Percentiles rank a stretch among this genome's conserved stretches.
phyloP scores from a whole-genome alignment of 2,113 vertebrate genomes.

The Carettochelys insculpta region DNA sequence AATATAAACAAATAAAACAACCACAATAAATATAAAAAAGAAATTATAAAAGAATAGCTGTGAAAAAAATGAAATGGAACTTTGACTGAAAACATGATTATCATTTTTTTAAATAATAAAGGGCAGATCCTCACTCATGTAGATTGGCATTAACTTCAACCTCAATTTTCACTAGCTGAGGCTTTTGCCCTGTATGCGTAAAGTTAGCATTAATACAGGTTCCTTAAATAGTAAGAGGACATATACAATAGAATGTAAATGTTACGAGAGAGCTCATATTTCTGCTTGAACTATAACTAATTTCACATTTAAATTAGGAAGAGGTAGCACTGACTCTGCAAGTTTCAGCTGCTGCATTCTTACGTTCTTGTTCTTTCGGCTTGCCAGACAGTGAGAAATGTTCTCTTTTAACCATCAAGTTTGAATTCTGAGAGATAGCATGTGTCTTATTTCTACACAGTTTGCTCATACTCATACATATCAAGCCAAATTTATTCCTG shows the following conservation, averaged over 20 bases:
- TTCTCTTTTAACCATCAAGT: neutral
- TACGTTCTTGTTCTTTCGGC: neutral
- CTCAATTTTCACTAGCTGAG: neutral
- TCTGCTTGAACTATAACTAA: neutral
- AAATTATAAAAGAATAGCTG: rapidly evolving
- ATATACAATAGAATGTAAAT: neutral
- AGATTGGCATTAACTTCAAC: neutral
- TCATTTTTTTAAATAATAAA: neutral
- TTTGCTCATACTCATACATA: neutral
- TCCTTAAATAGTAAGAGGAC: neutral
- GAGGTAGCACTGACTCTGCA: neutral
- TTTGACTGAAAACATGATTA: neutral
- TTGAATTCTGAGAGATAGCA: neutral
- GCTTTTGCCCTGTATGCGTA: neutral
- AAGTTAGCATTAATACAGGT: neutral
- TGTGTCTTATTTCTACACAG: neutral
- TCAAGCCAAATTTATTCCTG: neutral
- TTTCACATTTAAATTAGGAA: neutral
- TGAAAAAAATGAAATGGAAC: neutral
- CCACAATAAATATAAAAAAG: constrained; percentile 10
- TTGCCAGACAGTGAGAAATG: neutral
- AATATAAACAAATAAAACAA: constrained; percentile 35
- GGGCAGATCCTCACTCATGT: neutral
- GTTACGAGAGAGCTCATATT: neutral
- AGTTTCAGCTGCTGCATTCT: neutral